Evolutionary conservation across 92 coral and sea anemone species (phyloP).

Genomic region (Diadumene lineata): DNA sequence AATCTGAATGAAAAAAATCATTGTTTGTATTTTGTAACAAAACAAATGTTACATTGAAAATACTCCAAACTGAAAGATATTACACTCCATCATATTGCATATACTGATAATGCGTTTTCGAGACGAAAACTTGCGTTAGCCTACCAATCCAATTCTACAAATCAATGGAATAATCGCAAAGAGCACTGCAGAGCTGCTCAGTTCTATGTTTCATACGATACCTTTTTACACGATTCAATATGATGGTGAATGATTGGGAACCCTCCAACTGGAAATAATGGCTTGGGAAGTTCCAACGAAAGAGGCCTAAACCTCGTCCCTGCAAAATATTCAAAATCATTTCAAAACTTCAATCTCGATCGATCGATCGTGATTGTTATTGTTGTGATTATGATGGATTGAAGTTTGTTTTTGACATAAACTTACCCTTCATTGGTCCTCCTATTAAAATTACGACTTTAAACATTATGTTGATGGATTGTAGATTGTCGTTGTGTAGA

Average conservation of each 20-base stretch:
- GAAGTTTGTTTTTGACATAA: not conserved
- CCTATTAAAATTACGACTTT: conserved; percentile 94
- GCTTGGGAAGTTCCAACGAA: conserved; percentile 93
- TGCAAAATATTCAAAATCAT: conserved; percentile 4
- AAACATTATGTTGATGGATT: conserved; percentile 41
- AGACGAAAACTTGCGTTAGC: too few species aligned
- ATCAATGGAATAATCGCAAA: too few species aligned
- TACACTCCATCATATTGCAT: too few species aligned
- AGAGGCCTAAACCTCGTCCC: conserved; percentile 99
- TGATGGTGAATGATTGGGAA: conserved; percentile 94
- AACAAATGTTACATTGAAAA: too few species aligned
- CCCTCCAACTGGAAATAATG: conserved; percentile 94
- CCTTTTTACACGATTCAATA: conserved; percentile 95
- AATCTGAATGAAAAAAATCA: conserved; percentile 54
- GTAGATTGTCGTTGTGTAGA: not conserved
- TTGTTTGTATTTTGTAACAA: too few species aligned
- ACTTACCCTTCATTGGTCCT: conserved; percentile 96
- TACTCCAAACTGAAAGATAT: too few species aligned
- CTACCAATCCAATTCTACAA: too few species aligned
- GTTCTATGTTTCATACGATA: too few species aligned
- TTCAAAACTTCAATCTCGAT: not conserved
- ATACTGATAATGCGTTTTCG: too few species aligned
- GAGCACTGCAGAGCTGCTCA: too few species aligned
- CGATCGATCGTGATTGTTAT: not conserved
- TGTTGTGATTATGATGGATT: not conserved